Evolutionary conservation across 2,113 vertebrate genomes (phyloP), one percentile per base, ranked within the genome.

Genomic region (Indri indri): DNA sequence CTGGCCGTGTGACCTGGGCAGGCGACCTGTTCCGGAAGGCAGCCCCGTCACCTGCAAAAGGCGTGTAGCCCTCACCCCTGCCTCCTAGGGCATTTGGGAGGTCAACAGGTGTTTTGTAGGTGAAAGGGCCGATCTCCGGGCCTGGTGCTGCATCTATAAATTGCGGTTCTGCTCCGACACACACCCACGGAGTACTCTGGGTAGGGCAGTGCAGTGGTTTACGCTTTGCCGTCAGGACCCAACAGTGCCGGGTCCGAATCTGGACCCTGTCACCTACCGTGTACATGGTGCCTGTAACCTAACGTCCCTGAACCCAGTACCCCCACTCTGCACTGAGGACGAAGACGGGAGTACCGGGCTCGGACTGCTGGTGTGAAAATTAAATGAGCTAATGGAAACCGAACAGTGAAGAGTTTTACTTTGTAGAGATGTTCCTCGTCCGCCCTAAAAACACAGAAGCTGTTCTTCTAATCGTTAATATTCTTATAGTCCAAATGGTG

Each of bases 141-240:
- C 79, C 57, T 27, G 20, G 42, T 0, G 5, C 18, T 2, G 1
- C 47, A 11, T 5, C 66, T 59, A 4, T 30, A 63, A 27, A 61
- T 2, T 13, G 30, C 88, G 52, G 18, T 50, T 20, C 2, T 0
- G 14, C 12, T 57, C 54, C 42, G 42, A 25, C 27, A 8, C 1
- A 8, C 8, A 5, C 12, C 50, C 13, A 37, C 30, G 12, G 8
- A 45, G 32, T 9, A 4, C 42, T 23, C 30, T 37, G 5, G 3
- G 25, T 12, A 23, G 61, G 1, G 7, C 5, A 32, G 6, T 0
- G 1, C 0, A 4, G 9, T 8, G 30, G 27, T 20, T 66, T 2
- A 5, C 32, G 23, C 16, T 20, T 45, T 30, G 45, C 83, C 65
- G 1, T 23, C 14, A 10, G 42, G 22, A 9, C 20, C 71, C 7